Evolutionary conservation across 2,113 vertebrate genomes (phyloP).

Genomic region (Xiphophorus maculatus): DNA sequence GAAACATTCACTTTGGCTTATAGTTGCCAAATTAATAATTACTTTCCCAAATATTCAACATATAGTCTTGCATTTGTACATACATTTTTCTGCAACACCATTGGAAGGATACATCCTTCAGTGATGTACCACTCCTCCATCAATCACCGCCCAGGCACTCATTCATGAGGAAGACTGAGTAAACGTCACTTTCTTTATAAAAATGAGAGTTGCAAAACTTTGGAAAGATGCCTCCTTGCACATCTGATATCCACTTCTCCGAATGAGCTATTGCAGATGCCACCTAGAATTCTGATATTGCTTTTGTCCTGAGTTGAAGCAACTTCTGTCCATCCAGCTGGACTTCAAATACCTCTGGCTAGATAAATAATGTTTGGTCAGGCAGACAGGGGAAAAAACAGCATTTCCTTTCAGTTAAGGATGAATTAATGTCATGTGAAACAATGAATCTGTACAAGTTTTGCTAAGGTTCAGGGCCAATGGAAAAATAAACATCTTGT

Average conservation of each 20-base stretch:
- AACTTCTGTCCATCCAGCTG: background rate
- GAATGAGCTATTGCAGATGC: slow-evolving; percentile 50
- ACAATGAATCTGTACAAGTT: background rate
- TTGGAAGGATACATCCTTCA: slow-evolving; percentile 36
- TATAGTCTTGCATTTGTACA: background rate
- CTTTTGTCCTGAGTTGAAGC: slow-evolving; percentile 1
- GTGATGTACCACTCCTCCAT: slow-evolving; percentile 41
- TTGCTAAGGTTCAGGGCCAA: background rate
- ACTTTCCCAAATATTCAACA: background rate
- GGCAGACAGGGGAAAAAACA: too few relatives aligned
- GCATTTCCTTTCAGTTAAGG: background rate
- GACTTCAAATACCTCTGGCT: background rate
- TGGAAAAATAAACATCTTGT: background rate
- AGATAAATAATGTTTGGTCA: background rate
- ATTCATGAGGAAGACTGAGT: slow-evolving; percentile 26
- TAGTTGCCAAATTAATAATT: background rate
- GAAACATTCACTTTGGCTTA: slow-evolving; percentile 20
- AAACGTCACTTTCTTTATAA: slow-evolving; percentile 18
- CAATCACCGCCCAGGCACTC: slow-evolving; percentile 48
- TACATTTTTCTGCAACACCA: slow-evolving; percentile 29
- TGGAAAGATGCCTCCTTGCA: slow-evolving; percentile 36
- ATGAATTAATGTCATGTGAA: background rate
- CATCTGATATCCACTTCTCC: slow-evolving; percentile 34
- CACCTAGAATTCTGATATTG: slow-evolving; percentile 52
- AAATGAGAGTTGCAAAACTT: slow-evolving; percentile 27